These are phyloP conservation scores for Psix sp. DNA, from an alignment of 1,140 invertebrate species.

Conservation along the genomic window DNA sequence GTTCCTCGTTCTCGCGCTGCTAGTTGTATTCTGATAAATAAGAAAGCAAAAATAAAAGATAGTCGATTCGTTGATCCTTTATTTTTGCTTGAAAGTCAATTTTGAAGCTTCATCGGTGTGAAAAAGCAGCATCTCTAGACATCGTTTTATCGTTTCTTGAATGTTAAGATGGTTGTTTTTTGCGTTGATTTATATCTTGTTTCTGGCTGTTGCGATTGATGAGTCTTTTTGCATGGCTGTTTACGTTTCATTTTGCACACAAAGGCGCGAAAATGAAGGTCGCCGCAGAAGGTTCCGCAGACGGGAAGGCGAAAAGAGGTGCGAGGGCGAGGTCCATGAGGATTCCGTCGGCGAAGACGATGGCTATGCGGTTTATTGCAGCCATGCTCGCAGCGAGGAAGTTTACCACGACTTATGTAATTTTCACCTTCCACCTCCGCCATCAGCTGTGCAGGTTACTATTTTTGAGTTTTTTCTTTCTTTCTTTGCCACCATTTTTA, in stretches of 20 bases:
- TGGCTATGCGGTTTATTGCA: constrained; percentile 82
- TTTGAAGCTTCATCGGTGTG: no score
- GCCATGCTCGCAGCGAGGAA: constrained; percentile 84
- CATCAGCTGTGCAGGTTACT: constrained; percentile 73
- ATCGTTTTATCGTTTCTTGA: no score
- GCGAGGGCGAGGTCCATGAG: constrained; percentile 66
- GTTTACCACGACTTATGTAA: constrained; percentile 89
- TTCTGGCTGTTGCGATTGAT: constrained; percentile 59
- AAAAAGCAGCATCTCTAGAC: no score
- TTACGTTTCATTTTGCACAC: constrained; percentile 71
- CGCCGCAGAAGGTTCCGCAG: constrained; percentile 71
- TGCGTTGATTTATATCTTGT: not conserved
- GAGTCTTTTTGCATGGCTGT: constrained; percentile 73
- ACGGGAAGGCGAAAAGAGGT: constrained; percentile 68
- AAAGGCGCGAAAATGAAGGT: constrained; percentile 73
- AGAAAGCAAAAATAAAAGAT: no score
- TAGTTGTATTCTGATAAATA: constrained; percentile 40
- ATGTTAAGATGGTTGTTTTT: constrained; percentile 10
- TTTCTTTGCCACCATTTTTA: constrained; percentile 6
- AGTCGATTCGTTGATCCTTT: no score
- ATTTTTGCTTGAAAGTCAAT: no score
- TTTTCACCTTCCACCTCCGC: constrained; percentile 76
- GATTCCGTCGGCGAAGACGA: constrained; percentile 76
- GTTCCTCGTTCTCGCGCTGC: constrained; percentile 34
- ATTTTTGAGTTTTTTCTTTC: constrained; percentile 58